Evolutionary conservation across 2,888 invertebrate genomes (phyloP), one percentile per base, ranked within the genome.

Genomic region (Pammene aurita): DNA sequence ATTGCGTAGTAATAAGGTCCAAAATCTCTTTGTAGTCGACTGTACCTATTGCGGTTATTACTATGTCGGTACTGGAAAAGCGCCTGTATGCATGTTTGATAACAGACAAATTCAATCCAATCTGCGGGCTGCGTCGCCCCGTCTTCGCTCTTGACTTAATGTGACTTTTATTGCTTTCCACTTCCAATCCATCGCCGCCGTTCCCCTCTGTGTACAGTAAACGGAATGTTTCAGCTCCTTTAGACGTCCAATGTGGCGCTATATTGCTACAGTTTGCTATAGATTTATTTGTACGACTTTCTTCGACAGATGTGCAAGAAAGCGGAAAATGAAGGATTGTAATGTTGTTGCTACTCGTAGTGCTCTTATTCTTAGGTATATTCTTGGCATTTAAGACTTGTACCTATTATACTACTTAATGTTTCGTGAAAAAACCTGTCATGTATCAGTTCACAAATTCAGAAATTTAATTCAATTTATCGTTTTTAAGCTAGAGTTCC

Each of bases 101-200:
- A 77, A 74, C 77, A 80, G 78, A 85, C 83, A 84, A 83, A 84
- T 84, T 83, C 80, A 81, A 80, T 79, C 76, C 78, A 77, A 76
- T 78, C 78, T 80, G 73, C 69, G 72, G 71, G 73, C 75, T 77
- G 73, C 77, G 75, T 77, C 77, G 71, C 78, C 76, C 81, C 80
- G 80, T 83, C 83, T 80, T 84, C 78, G 81, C 86, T 87, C 87
- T 87, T 81, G 88, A 87, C 85, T 88, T 89, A 89, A 89, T 89
- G 88, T 82, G 89, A 89, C 89, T 89, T 89, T 89, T 89, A 89
- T 89, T 87, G 78, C 88, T 78, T 83, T 83, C 82, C 81, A 82
- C 83, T 87, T 84, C 79, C 84, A 85, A 78, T 74, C 76, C 80
- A 85, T 84, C 87, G 88, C 87, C 86, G 81, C 74, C 76, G 67